Conservation (phyloP, 2,113 vertebrate species). For the Grus americana region DNA sequence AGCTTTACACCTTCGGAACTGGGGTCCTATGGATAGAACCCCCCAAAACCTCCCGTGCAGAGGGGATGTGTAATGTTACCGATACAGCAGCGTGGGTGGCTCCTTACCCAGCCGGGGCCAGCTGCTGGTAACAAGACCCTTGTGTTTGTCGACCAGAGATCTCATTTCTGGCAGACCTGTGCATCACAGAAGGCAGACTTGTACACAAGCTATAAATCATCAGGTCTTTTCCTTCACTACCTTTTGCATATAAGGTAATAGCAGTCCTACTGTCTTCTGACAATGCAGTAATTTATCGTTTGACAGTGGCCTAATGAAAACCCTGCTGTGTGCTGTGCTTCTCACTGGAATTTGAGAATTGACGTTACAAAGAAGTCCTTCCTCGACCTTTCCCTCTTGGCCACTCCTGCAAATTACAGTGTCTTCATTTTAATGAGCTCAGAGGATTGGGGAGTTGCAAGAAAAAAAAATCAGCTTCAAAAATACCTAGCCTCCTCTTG, state of each 20-base stretch:
- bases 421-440: conserved; percentile 40
- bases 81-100: not conserved
- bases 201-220: not conserved
- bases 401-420: conserved; percentile 24
- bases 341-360: not conserved
- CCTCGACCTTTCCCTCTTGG: conserved; percentile 25
- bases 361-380: not conserved
- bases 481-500: conserved; percentile 4
- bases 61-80: not conserved
- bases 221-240: not conserved
- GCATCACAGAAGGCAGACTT: not conserved
- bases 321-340: not conserved
- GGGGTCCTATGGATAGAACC: not conserved
- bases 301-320: not conserved
- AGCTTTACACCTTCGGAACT: not conserved
- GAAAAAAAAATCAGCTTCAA: not conserved
- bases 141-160: not conserved
- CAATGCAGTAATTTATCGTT: not conserved
- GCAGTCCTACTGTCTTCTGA: not conserved
- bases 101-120: not conserved
- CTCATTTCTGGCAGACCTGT: not conserved
- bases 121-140: not conserved
- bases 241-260: not conserved
- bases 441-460: conserved; percentile 26
- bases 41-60: not conserved